phyloP scores from a whole-genome alignment of 1,140 invertebrate species.

The Drosophila quadrilineata region DNA sequence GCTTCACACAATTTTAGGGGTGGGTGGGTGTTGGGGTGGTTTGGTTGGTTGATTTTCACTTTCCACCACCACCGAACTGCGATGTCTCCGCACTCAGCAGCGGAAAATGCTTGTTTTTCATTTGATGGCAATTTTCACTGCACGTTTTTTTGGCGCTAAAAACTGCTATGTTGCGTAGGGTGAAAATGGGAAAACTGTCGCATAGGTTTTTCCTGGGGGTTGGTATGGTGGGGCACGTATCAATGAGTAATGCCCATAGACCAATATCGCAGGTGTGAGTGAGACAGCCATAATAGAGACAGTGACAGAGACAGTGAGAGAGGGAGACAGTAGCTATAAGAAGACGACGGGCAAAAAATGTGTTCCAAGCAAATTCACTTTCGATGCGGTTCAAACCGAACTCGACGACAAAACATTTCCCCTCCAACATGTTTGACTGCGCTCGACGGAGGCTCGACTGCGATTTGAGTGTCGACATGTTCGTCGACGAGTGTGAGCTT shows the following conservation, averaged over 20 bases:
- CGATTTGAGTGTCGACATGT: conserved; percentile 17
- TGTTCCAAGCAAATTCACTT: conserved; percentile 59
- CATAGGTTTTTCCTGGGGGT: conserved; percentile 19
- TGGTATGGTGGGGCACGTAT: conserved; percentile 23
- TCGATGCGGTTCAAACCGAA: conserved; percentile 47
- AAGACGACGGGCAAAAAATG: neutral
- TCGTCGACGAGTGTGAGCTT: neutral
- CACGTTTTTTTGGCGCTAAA: conserved; percentile 59
- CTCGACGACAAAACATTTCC: conserved; percentile 38
- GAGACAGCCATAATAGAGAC: neutral
- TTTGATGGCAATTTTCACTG: conserved; percentile 64
- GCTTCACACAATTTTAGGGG: conserved; percentile 1
- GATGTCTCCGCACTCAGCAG: neutral
- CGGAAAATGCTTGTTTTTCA: conserved; percentile 62
- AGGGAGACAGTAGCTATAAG: conserved; percentile 9
- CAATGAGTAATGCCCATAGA: too few relatives aligned
- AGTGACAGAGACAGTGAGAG: neutral
- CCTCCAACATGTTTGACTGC: conserved; percentile 55
- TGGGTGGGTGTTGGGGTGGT: conserved; percentile 42
- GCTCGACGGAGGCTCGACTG: too few relatives aligned
- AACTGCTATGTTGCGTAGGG: conserved; percentile 6
- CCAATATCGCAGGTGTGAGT: neutral
- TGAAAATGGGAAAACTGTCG: neutral
- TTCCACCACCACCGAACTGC: conserved; percentile 59
- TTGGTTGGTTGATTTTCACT: conserved; percentile 73